Base-by-base conservation (phyloP, 2,113 vertebrate genomes). In the Stegastes partitus region DNA sequence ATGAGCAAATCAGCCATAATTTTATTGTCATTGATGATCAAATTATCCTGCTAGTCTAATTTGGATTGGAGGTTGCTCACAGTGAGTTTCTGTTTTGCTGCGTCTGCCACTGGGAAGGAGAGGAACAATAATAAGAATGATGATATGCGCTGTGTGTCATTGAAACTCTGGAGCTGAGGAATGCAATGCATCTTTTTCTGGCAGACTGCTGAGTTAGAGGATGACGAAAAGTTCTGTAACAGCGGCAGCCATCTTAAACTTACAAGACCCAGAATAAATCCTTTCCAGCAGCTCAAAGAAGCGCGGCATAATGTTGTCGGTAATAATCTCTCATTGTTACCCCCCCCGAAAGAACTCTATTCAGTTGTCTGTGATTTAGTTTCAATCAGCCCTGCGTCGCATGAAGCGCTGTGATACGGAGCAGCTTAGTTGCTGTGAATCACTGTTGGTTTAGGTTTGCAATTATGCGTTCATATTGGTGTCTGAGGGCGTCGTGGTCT, bases 1-100 rank as follows among this genome's bases (percentile, higher is more conserved):
- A 88, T 79, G 73, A 87, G 75, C 68, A 87, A 85, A 89, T 82
- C 75, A 87, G 77, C 22, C 78, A 68, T 87, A 25, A 89, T 91
- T 88, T 77, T 18, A 81, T 86, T 86, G 75, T 70, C 86, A 70
- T 16, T 89, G 84, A 86, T 16, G 58, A 88, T 84, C 58, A 73
- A 82, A 82, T 89, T 87, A 88, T 82, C 74, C 67, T 16, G 31
- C 50, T 47, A 31, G 82, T 69, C 58, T 66, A 62, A 89, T 85
- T 87, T 82, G 70, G 68, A 81, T 53, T 55, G 31, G 31, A 53
- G 59, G 68, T 19, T 53, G 65, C 42, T 57, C 55, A 56, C 68
- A 78, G 66, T 11, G 28, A 45, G 5, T 47, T 56, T 61, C 18
- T 68, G 2, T 61, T 80, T 74, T 53, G 58, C 4, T 37, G 14